These are phyloP conservation scores for Lasioglossum leucozonium DNA, from an alignment of 2,888 invertebrate species.

Conservation along the genomic window DNA sequence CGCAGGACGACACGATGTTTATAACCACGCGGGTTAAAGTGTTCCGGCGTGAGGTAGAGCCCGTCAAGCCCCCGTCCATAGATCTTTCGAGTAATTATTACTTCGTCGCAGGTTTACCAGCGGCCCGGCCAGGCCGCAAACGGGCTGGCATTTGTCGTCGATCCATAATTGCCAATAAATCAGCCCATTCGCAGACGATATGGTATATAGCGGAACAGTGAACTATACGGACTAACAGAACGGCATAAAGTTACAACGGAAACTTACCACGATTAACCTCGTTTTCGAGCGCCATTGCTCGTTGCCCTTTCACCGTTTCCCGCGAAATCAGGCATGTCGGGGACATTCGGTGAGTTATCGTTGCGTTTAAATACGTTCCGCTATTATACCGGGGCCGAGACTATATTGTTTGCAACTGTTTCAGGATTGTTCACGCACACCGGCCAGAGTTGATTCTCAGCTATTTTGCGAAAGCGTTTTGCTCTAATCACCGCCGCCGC, in stretches of 20 bases:
- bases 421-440: conserved; percentile 26
- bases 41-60: not conserved
- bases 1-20: not conserved
- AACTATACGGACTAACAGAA: conserved; percentile 43
- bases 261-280: conserved; percentile 61
- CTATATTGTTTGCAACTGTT: conserved; percentile 34
- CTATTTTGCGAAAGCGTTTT: not conserved
- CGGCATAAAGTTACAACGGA: conserved; percentile 57
- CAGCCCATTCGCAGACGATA: conserved; percentile 59
- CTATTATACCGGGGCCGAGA: conserved; percentile 10
- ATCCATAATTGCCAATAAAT: conserved; percentile 64
- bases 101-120: conserved; percentile 40
- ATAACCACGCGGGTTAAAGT: not conserved
- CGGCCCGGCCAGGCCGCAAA: conserved; percentile 43
- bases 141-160: conserved; percentile 60
- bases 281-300: conserved; percentile 50
- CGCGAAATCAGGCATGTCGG: conserved; percentile 58
- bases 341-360: conserved; percentile 57
- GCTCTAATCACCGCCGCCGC: not conserved
- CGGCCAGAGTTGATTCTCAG: not conserved
- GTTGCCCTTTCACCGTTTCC: conserved; percentile 56
- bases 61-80: conserved; percentile 24
- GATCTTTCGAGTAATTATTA: conserved; percentile 57
- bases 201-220: conserved; percentile 48
- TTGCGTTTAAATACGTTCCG: conserved; percentile 49